A percentile compares a stretch with the other conserved stretches of the same genome.
Evolutionary conservation across 2,888 invertebrate species (phyloP).

Genomic region (Apodemia duryi): DNA sequence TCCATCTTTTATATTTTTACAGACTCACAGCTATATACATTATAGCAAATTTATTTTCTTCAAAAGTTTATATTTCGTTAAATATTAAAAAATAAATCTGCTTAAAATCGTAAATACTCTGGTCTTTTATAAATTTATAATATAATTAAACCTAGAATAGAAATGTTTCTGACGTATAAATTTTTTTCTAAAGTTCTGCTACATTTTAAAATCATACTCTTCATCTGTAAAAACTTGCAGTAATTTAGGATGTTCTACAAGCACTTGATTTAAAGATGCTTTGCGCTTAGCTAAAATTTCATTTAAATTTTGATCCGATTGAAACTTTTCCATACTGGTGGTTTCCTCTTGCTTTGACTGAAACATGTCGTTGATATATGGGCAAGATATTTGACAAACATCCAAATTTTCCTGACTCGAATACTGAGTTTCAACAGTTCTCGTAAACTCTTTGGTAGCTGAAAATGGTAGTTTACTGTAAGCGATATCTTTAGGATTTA

Average conservation of each 20-base stretch:
- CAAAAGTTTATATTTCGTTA: too few relatives aligned
- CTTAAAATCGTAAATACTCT: too few relatives aligned
- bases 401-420: conserved; percentile 1
- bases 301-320: neutral
- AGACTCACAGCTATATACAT: too few relatives aligned
- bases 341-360: neutral
- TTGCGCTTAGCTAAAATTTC: conserved; percentile 2
- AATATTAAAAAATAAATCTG: too few relatives aligned
- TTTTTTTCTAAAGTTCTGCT: neutral
- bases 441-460: neutral
- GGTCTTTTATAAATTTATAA: too few relatives aligned
- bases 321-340: neutral
- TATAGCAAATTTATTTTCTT: too few relatives aligned
- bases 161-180: too few relatives aligned
- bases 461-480: conserved; percentile 1
- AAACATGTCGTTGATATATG: neutral
- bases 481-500: neutral
- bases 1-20: too few relatives aligned
- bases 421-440: conserved; percentile 8
- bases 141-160: too few relatives aligned
- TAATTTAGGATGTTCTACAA: neutral
- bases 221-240: neutral
- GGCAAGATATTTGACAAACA: neutral
- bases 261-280: neutral
- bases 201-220: conserved; percentile 3